Conservation (phyloP, 2,113 vertebrate species). For the Emydocephalus ijimae region DNA sequence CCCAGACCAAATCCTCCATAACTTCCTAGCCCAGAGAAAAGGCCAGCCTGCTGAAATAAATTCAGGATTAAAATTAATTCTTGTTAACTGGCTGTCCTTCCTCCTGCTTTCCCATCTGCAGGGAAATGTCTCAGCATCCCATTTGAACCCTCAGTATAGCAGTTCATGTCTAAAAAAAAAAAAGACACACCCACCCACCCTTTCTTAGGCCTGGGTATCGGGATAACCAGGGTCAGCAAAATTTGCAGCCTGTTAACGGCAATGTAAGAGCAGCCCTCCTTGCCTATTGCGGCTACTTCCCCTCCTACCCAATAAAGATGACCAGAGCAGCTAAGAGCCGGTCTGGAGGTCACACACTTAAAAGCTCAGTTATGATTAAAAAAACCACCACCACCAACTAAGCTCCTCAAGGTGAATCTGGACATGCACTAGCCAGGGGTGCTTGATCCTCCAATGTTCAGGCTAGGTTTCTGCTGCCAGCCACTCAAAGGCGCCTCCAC, state of each 20-base stretch:
- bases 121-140: neutral
- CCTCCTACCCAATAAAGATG: neutral
- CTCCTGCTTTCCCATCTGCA: neutral
- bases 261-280: neutral
- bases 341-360: neutral
- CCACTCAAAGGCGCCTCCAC: neutral
- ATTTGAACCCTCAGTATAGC: neutral
- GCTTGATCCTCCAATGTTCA: neutral
- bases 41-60: neutral
- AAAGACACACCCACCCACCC: neutral
- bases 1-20: neutral
- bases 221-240: neutral
- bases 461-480: neutral
- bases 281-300: neutral
- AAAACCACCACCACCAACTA: neutral
- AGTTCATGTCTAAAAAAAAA: neutral
- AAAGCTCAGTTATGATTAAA: neutral
- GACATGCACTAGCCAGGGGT: neutral
- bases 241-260: neutral
- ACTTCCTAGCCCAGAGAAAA: neutral
- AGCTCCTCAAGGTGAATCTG: neutral
- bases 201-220: neutral
- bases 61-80: neutral
- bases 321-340: neutral
- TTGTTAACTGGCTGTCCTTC: neutral